Percentiles rank a stretch among this genome's conserved stretches.
Conservation (phyloP, 2,113 vertebrate genomes). For the Podarcis cretensis region DNA sequence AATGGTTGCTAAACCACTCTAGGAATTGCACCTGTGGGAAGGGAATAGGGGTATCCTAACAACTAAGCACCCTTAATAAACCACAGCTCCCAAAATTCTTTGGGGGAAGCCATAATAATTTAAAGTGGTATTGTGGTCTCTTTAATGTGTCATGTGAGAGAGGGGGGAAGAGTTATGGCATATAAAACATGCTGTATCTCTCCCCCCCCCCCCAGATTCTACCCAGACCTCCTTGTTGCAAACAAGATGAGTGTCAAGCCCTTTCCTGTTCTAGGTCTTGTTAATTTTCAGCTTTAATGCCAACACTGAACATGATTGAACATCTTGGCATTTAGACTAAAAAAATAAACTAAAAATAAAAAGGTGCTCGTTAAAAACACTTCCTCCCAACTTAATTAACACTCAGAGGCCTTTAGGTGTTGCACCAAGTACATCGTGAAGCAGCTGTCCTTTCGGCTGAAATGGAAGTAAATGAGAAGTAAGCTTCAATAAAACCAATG, state of each 20-base stretch:
- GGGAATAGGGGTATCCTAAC: too few species aligned
- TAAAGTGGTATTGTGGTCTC: too few species aligned
- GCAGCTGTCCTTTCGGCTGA: slow-evolving; percentile 66
- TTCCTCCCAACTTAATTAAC: slow-evolving; percentile 70
- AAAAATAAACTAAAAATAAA: slow-evolving; percentile 12
- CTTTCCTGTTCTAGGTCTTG: neutral
- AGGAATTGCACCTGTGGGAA: too few species aligned
- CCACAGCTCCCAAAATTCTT: too few species aligned
- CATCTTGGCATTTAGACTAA: slow-evolving; percentile 55
- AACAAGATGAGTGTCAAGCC: neutral
- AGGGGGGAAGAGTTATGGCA: fast-evolving
- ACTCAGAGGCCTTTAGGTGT: slow-evolving; percentile 58
- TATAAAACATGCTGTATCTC: fast-evolving
- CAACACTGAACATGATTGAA: slow-evolving; percentile 34
- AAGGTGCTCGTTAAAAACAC: slow-evolving; percentile 64
- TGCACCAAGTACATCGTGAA: slow-evolving; percentile 61
- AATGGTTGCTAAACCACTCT: too few species aligned
- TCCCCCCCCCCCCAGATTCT: neutral
- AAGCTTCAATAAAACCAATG: slow-evolving; percentile 72
- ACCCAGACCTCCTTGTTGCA: fast-evolving
- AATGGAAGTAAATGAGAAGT: slow-evolving; percentile 65
- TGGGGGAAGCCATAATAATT: too few species aligned
- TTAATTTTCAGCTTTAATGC: slow-evolving; percentile 28
- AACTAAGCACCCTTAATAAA: too few species aligned
- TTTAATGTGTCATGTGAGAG: too few species aligned